Conservation (phyloP, 2,113 vertebrate genomes). For the Silurus glanis region DNA sequence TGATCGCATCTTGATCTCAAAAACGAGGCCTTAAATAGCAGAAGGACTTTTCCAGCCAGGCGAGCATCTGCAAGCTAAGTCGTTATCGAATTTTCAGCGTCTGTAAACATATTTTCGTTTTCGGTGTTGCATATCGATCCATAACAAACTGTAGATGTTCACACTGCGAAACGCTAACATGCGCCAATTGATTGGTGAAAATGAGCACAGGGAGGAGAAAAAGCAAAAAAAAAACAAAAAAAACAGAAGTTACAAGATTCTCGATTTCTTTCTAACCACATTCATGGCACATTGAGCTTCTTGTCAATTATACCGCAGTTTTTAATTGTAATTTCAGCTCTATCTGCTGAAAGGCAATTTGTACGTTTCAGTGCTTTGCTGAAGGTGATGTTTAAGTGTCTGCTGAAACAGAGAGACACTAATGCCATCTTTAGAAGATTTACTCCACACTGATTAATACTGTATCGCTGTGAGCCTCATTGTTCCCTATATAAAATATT, state of each 20-base stretch:
- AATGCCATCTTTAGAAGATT: conserved; percentile 15
- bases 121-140: conserved; percentile 22
- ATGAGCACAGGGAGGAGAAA: conserved; percentile 16
- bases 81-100: conserved; percentile 17
- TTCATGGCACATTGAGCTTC: neutral
- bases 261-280: neutral
- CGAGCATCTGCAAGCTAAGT: conserved; percentile 13
- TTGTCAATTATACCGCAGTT: conserved; percentile 11
- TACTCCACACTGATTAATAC: neutral
- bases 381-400: conserved; percentile 20
- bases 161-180: neutral
- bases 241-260: neutral
- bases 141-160: conserved; percentile 6
- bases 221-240: neutral
- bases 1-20: neutral
- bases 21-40: neutral
- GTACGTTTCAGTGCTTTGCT: conserved; percentile 20
- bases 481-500: neutral
- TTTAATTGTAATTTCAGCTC: conserved; percentile 18
- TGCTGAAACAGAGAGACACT: conserved; percentile 10
- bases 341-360: conserved; percentile 13
- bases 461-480: neutral
- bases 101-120: conserved; percentile 12
- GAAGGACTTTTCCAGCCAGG: neutral
- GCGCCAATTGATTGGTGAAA: neutral